Evolutionary conservation across 2,797 vertebrate species (phyloP), one percentile per base, ranked within the genome.

Genomic region (Synanceia verrucosa): DNA sequence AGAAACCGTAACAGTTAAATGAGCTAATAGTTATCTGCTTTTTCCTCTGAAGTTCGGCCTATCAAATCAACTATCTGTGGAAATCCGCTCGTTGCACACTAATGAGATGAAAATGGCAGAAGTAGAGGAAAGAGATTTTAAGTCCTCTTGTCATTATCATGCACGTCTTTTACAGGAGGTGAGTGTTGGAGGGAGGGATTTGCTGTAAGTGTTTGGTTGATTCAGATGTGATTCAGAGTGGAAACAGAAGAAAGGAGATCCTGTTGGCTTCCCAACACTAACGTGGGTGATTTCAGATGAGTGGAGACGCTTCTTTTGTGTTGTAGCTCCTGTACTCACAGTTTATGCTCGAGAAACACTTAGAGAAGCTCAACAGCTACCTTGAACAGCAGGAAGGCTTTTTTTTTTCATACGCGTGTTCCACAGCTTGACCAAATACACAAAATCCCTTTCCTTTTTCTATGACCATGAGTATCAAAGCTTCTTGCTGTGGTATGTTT

Each of bases 201-300:
- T 64, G 58, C 39, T 29, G 44, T 2, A 12, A 75, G 61, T 31
- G 44, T 77, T 79, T 76, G 79, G 68, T 55, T 37, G 7, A 46
- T 52, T 81, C 73, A 52, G 81, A 79, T 84, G 56, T 6, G 21
- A 83, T 76, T 86, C 63, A 56, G 44, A 59, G 56, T 43, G 60
- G 57, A 64, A 75, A 71, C 48, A 7, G 58, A 70, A 79, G 55
- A 85, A 79, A 78, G 67, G 61, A 75, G 62, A 70, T 77, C 58
- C 78, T 70, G 67, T 74, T 73, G 64, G 67, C 66, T 69, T 81
- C 81, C 78, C 23, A 64, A 46, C 66, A 48, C 58, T 47, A 73
- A 73, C 43, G 44, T 83, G 86, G 78, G 66, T 80, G 79, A 82
- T 70, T 84, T 70, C 70, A 85, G 89, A 89, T 89, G 84, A 89